Percentiles rank a stretch among this genome's conserved stretches.
Evolutionary conservation across 2,888 invertebrate species (phyloP).

Genomic region (Ormyrus nitidulus): DNA sequence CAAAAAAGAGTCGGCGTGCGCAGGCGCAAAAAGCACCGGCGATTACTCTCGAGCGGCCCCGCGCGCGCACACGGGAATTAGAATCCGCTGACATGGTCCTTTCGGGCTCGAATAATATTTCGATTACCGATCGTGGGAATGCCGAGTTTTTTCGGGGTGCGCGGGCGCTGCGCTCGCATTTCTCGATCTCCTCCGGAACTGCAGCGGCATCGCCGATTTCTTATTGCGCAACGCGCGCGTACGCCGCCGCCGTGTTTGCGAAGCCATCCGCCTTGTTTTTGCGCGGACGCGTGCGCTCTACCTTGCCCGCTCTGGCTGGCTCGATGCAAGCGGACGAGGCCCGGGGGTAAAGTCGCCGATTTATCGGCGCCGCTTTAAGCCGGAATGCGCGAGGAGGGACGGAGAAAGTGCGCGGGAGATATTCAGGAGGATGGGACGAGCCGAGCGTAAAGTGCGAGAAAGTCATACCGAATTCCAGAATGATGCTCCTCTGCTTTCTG

Average conservation of each 20-base stretch:
- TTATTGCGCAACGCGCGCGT: slow-evolving; percentile 52
- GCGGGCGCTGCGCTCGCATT: slow-evolving; percentile 34
- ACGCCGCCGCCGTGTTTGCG: not conserved
- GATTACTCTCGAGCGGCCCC: slow-evolving; percentile 43
- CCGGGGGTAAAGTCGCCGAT: slow-evolving; percentile 59
- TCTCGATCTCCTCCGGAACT: slow-evolving; percentile 27
- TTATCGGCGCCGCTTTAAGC: slow-evolving; percentile 53
- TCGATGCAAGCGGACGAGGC: not conserved
- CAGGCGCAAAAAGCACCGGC: slow-evolving; percentile 35
- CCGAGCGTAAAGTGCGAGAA: slow-evolving; percentile 17
- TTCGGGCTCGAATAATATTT: slow-evolving; percentile 59
- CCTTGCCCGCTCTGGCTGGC: not conserved
- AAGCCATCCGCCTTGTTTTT: slow-evolving; percentile 39
- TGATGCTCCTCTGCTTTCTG: not conserved
- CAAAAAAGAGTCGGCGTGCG: slow-evolving; percentile 28
- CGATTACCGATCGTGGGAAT: slow-evolving; percentile 63
- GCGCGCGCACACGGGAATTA: slow-evolving; percentile 44
- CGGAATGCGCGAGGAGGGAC: slow-evolving; percentile 7
- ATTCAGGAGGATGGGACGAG: not conserved
- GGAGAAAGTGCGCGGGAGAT: slow-evolving; percentile 18
- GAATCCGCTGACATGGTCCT: slow-evolving; percentile 49
- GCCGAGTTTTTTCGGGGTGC: slow-evolving; percentile 57
- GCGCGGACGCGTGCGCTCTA: not conserved
- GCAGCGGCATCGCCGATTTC: slow-evolving; percentile 36
- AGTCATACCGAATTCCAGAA: slow-evolving; percentile 17